A percentile compares a stretch with the other conserved stretches of the same genome.
Conservation (phyloP, 2,888 invertebrate genomes). For the Crossocerus cetratus region DNA sequence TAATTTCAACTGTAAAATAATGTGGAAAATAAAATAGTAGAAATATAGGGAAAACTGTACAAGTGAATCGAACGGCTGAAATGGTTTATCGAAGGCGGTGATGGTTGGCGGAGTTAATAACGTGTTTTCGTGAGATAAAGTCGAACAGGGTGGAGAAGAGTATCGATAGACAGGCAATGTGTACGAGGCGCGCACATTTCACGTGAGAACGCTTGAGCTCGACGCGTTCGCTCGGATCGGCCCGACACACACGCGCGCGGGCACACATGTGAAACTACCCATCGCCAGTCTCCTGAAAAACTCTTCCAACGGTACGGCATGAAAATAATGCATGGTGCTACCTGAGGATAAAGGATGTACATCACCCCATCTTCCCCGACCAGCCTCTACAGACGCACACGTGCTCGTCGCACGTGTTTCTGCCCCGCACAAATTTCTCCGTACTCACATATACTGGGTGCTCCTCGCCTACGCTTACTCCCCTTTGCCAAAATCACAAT, state of each 20-base stretch:
- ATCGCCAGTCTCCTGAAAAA: conserved; percentile 29
- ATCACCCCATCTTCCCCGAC: conserved; percentile 21
- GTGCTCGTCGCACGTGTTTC: conserved; percentile 24
- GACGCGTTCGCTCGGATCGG: too few relatives aligned
- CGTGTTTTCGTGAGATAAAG: too few relatives aligned
- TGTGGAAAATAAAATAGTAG: too few relatives aligned
- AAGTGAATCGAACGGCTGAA: too few relatives aligned
- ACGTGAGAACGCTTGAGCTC: conserved; percentile 14
- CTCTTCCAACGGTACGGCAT: conserved; percentile 32
- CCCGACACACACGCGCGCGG: background rate
- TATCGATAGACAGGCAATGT: conserved; percentile 11
- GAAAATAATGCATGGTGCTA: conserved; percentile 49
- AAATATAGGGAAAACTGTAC: too few relatives aligned
- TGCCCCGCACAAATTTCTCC: background rate
- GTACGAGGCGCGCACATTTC: conserved; percentile 8
- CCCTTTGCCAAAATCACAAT: too few relatives aligned
- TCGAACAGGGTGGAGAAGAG: too few relatives aligned
- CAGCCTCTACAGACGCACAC: background rate
- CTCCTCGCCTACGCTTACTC: too few relatives aligned
- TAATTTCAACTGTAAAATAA: too few relatives aligned
- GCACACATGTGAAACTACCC: conserved; percentile 11
- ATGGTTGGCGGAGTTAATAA: too few relatives aligned
- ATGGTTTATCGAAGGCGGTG: too few relatives aligned
- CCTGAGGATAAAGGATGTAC: conserved; percentile 49
- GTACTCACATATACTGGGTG: too few relatives aligned